These are phyloP conservation scores for Scotopteryx bipunctaria DNA, from an alignment of 2,888 invertebrate genomes.

Conservation along the genomic window DNA sequence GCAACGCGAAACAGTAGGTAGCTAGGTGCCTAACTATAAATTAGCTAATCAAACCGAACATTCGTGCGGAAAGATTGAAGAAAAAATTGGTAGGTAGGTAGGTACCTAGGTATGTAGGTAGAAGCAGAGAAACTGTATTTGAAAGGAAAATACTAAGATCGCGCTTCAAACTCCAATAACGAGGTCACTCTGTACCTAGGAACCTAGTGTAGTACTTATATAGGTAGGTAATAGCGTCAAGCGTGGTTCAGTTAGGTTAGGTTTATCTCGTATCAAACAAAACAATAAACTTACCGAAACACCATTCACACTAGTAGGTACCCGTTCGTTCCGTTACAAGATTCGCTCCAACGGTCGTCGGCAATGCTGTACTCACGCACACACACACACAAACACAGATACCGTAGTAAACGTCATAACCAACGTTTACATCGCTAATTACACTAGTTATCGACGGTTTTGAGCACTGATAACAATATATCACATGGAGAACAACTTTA, in stretches of 20 bases:
- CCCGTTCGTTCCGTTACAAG: slow-evolving; percentile 78
- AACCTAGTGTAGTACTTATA: slow-evolving; percentile 39
- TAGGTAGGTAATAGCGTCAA: slow-evolving; percentile 46
- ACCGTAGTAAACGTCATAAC: slow-evolving; percentile 79
- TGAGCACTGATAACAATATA: slow-evolving; percentile 65
- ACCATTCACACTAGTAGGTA: slow-evolving; percentile 60
- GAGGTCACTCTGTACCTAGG: slow-evolving; percentile 56
- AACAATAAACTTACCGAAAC: slow-evolving; percentile 73
- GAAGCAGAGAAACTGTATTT: slow-evolving; percentile 61
- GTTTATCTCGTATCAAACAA: slow-evolving; percentile 57
- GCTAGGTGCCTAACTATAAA: slow-evolving; percentile 22
- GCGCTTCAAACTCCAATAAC: slow-evolving; percentile 53
- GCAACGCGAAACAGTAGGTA: slow-evolving; percentile 48
- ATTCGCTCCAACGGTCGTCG: slow-evolving; percentile 78
- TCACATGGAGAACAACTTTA: slow-evolving; percentile 59
- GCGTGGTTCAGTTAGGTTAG: slow-evolving; percentile 64
- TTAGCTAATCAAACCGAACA: slow-evolving; percentile 48
- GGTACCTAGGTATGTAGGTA: background rate
- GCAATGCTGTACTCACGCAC: slow-evolving; percentile 75
- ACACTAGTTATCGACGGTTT: slow-evolving; percentile 66
- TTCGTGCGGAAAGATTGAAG: slow-evolving; percentile 51
- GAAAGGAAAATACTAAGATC: slow-evolving; percentile 58
- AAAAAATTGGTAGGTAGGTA: slow-evolving; percentile 48
- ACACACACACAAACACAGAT: slow-evolving; percentile 68
- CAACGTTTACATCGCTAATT: slow-evolving; percentile 77